A percentile compares a stretch with the other conserved stretches of the same genome.
Conservation (phyloP, 2,888 invertebrate species). For the Philereme vetulata region DNA sequence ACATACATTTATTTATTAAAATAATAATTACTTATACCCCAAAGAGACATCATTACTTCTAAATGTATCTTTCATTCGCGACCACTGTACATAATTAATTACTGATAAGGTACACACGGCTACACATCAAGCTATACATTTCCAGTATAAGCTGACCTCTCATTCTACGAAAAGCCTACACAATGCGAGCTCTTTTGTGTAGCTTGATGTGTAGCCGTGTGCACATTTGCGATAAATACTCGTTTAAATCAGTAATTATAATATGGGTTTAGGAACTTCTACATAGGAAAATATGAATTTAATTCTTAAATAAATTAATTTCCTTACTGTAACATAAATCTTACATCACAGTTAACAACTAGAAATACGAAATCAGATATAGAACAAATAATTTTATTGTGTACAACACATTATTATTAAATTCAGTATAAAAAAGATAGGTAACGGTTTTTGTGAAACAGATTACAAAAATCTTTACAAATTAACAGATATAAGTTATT, state of each 20-base stretch:
- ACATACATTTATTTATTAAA: too few relatives aligned
- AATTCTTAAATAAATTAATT: slow-evolving; percentile 42
- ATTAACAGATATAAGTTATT: not conserved
- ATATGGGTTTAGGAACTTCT: slow-evolving; percentile 50
- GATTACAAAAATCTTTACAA: not conserved
- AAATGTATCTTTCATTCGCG: too few relatives aligned
- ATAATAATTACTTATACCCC: not conserved
- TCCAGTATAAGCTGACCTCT: too few relatives aligned
- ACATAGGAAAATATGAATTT: slow-evolving; percentile 32
- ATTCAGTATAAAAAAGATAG: not conserved
- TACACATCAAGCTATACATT: too few relatives aligned
- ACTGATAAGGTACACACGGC: too few relatives aligned
- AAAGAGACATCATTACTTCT: slow-evolving; percentile 1
- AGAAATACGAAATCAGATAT: slow-evolving; percentile 32
- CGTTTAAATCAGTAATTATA: not conserved
- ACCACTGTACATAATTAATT: slow-evolving; percentile 10
- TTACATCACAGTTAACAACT: slow-evolving; percentile 53
- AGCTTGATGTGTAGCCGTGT: too few relatives aligned
- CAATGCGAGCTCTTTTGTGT: too few relatives aligned
- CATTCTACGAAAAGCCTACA: too few relatives aligned
- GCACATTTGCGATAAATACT: too few relatives aligned
- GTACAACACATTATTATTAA: slow-evolving; percentile 3
- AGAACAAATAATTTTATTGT: not conserved
- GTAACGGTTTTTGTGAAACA: not conserved
- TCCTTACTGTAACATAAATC: slow-evolving; percentile 47